phyloP scores from a whole-genome alignment of 2,888 invertebrate genomes.

The Teleiodes luculella region DNA sequence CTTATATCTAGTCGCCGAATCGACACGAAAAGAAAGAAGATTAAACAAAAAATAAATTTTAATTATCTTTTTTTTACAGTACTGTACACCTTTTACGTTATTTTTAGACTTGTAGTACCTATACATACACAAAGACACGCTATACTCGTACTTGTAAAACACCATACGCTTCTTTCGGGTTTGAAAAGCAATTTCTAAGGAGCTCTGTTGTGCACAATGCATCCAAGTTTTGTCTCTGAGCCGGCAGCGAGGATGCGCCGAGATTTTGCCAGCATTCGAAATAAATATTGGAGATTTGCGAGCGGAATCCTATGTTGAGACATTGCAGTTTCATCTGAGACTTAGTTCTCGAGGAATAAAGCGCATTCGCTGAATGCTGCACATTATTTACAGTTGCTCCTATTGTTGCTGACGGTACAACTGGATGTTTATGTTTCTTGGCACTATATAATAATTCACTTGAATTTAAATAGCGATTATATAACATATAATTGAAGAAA shows the following conservation, averaged over 20 bases:
- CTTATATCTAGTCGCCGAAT: no score
- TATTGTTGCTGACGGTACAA: constrained; percentile 4
- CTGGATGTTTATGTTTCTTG: constrained; percentile 1
- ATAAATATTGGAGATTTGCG: constrained; percentile 68
- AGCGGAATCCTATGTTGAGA: constrained; percentile 49
- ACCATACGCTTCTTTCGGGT: no score
- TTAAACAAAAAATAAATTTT: no score
- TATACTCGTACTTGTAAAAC: no score
- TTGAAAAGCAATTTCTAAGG: background rate
- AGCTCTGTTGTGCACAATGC: constrained; percentile 37
- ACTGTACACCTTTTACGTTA: no score
- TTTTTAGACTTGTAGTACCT: no score
- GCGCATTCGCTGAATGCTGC: constrained; percentile 9
- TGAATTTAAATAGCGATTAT: background rate
- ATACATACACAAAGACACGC: no score
- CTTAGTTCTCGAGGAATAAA: constrained; percentile 31
- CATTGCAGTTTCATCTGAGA: constrained; percentile 48
- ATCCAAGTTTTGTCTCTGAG: constrained; percentile 56
- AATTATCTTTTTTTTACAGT: no score
- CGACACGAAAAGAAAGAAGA: no score
- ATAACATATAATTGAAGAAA: no score
- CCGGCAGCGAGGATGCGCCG: constrained; percentile 43
- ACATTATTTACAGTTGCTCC: background rate
- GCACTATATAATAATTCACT: background rate
- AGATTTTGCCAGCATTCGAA: constrained; percentile 62